Evolutionary conservation across 2,888 invertebrate species (phyloP), one percentile per base, ranked within the genome.

Genomic region (Nomada lathburiana): DNA sequence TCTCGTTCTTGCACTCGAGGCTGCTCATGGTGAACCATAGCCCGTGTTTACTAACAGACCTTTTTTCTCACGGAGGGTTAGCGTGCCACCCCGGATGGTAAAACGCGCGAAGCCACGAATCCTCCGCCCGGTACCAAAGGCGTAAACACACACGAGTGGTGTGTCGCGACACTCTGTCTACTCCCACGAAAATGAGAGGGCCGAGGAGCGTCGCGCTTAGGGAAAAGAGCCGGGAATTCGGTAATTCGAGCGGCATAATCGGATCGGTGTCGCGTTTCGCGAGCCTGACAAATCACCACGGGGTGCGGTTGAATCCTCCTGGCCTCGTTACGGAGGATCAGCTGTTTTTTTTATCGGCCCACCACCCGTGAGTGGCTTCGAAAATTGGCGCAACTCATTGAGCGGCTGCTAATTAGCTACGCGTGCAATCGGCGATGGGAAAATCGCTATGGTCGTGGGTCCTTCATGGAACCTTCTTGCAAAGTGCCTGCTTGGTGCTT

Each of bases 161-260:
- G 59, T 23, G 64, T 63, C 67, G 53, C 44, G 64, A 73, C 68
- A 55, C 52, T 20, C 42, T 0, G n/a, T 29, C 36, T 52, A 55
- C 52, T 76, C 42, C 57, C 72, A 75, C 64, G 71, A 69, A 77
- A 67, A 62, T 42, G 42, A 47, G 64, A 44, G 42, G n/a, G n/a
- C 36, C 13, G 53, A 52, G 44, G 57, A n/a, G 53, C 42, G 57
- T 10, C 50, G 62, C 5, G 55, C 20, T 65, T 73, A 71, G 64
- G 80, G 76, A 65, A 76, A 67, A 71, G 77, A 62, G 52, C 26
- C 63, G 77, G 73, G 83, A 82, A 84, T 88, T 87, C 55, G 77
- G 90, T 90, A 90, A 91, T 91, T 91, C 88, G 91, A 92, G 87
- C 84, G 81, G 75, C 82, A 88, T 92, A 92, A 92, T 92, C 92